Percentiles rank a stretch among this genome's conserved stretches.
phyloP scores from a whole-genome alignment of 2,113 vertebrate genomes.

The Cochlearius cochlearius region DNA sequence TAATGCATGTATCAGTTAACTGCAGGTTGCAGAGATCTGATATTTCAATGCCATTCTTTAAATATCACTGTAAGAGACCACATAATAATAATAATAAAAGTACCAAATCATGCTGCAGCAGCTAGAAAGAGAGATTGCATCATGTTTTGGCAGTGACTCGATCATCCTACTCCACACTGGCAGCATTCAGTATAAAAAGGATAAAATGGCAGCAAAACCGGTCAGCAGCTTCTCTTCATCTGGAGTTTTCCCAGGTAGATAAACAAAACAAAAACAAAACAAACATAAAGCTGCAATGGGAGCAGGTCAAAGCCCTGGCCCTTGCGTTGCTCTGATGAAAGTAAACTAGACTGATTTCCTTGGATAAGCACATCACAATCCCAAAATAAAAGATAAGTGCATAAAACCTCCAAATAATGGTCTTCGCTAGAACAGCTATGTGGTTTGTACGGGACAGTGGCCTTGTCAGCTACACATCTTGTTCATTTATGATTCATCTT shows the following conservation, averaged over 20 bases:
- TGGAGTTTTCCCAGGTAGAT: conserved; percentile 76
- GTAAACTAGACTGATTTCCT: conserved; percentile 71
- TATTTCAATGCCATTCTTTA: conserved; percentile 57
- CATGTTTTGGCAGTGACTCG: conserved; percentile 67
- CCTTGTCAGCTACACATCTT: conserved; percentile 21
- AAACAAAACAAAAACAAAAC: conserved; percentile 60
- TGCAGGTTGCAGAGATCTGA: conserved; percentile 54
- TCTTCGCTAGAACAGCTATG: conserved; percentile 32
- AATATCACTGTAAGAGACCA: conserved; percentile 63
- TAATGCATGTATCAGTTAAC: not conserved
- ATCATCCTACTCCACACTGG: conserved; percentile 65
- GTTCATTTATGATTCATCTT: conserved; percentile 42
- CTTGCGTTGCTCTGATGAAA: conserved; percentile 81
- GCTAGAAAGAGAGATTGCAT: conserved; percentile 69
- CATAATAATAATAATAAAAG: conserved; percentile 38
- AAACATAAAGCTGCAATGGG: conserved; percentile 71
- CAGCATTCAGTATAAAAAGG: conserved; percentile 68
- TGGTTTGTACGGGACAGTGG: conserved; percentile 26
- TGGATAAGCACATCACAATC: conserved; percentile 57
- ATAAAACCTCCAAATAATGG: conserved; percentile 39
- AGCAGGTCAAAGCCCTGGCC: conserved; percentile 55
- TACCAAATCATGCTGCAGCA: conserved; percentile 75
- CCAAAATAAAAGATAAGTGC: conserved; percentile 48
- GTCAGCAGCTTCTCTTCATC: conserved; percentile 78
- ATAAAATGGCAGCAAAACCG: conserved; percentile 77